phyloP scores from a whole-genome alignment of 2,113 vertebrate species.

The Microcebus jonahi region DNA sequence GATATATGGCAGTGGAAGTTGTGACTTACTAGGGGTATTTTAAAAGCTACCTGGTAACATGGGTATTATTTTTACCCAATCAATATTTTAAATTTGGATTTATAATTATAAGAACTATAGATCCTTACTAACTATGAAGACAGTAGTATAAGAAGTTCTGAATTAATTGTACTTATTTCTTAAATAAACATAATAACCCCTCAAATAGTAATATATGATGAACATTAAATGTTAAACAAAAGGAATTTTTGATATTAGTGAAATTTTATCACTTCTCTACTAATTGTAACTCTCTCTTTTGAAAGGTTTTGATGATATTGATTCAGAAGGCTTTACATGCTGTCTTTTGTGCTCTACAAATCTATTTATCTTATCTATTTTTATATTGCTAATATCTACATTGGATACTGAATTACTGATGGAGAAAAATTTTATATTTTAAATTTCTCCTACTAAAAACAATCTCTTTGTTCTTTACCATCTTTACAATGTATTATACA shows the following conservation, averaged over 20 bases:
- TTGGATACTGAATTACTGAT: neutral
- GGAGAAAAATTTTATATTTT: neutral
- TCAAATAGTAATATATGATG: neutral
- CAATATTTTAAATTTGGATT: constrained; percentile 25
- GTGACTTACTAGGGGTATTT: neutral
- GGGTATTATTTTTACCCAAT: neutral
- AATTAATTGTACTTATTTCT: neutral
- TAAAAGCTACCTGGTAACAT: neutral
- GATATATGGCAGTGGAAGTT: neutral
- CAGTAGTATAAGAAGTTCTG: neutral
- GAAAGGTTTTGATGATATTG: neutral
- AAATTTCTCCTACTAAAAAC: constrained; percentile 10
- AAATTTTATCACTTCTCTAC: constrained; percentile 17
- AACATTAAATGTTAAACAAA: constrained; percentile 28
- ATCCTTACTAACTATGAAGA: neutral
- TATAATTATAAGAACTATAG: neutral
- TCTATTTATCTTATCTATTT: neutral
- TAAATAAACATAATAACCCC: constrained; percentile 14
- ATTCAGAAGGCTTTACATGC: neutral
- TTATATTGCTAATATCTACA: neutral
- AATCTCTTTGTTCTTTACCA: neutral
- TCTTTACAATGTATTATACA: neutral
- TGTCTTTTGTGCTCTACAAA: neutral
- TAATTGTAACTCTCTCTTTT: neutral
- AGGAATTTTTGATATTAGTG: constrained; percentile 3